phyloP scores from a whole-genome alignment of 2,113 vertebrate genomes.

The Notothenia coriiceps region DNA sequence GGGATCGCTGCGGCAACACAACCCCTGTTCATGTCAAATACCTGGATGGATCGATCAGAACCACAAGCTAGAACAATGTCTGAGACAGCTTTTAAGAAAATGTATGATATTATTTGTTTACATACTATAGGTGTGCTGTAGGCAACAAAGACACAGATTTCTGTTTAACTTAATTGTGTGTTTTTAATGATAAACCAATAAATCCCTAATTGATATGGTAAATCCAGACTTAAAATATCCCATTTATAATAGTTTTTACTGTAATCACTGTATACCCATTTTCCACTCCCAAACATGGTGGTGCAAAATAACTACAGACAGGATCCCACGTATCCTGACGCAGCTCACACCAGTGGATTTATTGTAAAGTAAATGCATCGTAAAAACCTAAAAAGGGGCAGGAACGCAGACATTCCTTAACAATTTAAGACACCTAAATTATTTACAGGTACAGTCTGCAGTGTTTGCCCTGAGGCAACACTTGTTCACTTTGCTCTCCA shows the following conservation, averaged over 20 bases:
- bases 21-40: conserved; percentile 90
- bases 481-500: conserved; percentile 12
- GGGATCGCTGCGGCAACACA: conserved; percentile 79
- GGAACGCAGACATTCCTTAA: conserved; percentile 72
- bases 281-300: conserved; percentile 33
- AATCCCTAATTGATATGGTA: too few species aligned
- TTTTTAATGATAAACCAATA: too few species aligned
- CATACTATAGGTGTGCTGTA: neutral
- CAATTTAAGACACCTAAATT: conserved; percentile 61
- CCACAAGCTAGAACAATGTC: conserved; percentile 88
- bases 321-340: conserved; percentile 11
- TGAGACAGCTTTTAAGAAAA: conserved; percentile 71
- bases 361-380: conserved; percentile 62
- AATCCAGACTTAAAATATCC: too few species aligned
- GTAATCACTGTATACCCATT: conserved; percentile 19
- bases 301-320: conserved; percentile 26
- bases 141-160: too few species aligned
- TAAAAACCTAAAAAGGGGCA: conserved; percentile 64
- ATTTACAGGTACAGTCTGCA: conserved; percentile 62
- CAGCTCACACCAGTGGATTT: conserved; percentile 53
- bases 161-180: too few species aligned
- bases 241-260: neutral
- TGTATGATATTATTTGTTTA: neutral
- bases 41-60: conserved; percentile 86
- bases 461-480: conserved; percentile 42